Evolutionary conservation across 2,888 invertebrate genomes (phyloP).

Genomic region (Agapostemon virescens): DNA sequence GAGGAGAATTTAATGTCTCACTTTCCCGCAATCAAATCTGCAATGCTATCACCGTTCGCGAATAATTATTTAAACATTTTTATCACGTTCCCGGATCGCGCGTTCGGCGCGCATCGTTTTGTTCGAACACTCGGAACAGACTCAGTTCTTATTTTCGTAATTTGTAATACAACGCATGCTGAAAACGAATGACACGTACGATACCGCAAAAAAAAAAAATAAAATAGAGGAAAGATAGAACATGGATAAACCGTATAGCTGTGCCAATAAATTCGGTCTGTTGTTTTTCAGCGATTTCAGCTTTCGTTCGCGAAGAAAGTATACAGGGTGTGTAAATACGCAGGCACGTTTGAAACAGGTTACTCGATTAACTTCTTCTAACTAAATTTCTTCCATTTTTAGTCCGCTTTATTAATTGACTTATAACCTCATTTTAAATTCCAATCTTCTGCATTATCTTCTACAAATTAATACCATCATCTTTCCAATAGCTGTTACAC

Average conservation of each 20-base stretch:
- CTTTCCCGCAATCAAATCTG: background rate
- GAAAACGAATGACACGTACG: background rate
- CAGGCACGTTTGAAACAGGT: too few species aligned
- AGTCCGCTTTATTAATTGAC: too few species aligned
- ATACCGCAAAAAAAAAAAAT: background rate
- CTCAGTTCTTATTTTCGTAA: background rate
- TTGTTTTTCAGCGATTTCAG: too few species aligned
- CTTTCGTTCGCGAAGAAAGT: too few species aligned
- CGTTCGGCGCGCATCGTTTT: background rate
- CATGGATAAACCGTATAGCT: background rate
- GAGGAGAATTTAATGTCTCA: conserved; percentile 10
- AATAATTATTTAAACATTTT: background rate
- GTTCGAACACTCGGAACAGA: background rate
- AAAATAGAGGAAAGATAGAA: background rate
- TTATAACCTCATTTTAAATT: too few species aligned
- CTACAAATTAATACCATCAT: too few species aligned
- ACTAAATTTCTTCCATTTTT: too few species aligned
- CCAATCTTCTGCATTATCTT: too few species aligned
- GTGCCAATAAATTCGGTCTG: background rate
- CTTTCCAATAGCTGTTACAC: too few species aligned
- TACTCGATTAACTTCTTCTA: too few species aligned
- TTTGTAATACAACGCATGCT: too few species aligned
- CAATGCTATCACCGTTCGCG: background rate
- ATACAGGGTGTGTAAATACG: too few species aligned
- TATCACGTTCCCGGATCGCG: background rate